Percentiles rank a stretch among this genome's conserved stretches.
phyloP scores from a whole-genome alignment of 2,888 invertebrate genomes.

The Blastobasis lacticolella region DNA sequence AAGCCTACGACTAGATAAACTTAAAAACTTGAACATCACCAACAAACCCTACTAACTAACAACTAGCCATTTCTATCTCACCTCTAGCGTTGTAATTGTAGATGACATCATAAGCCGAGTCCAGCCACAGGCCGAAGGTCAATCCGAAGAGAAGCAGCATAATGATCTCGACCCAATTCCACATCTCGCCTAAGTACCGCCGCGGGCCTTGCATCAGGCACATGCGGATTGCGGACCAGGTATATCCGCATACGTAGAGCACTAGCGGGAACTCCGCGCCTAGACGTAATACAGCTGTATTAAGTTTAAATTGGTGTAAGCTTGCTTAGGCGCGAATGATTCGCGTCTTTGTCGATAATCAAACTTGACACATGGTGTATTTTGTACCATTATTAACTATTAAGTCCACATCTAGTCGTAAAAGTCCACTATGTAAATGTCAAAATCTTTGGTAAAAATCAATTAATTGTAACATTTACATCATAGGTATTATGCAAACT shows the following conservation, averaged over 20 bases:
- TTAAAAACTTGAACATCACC: no score
- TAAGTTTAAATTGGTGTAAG: no score
- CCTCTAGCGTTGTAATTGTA: not conserved
- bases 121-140: conserved; percentile 78
- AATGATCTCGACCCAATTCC: conserved; percentile 78
- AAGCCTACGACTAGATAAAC: no score
- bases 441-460: no score
- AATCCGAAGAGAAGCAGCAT: conserved; percentile 73
- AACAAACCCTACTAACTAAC: not conserved
- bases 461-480: no score
- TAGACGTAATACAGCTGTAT: conserved; percentile 6
- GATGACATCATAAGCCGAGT: conserved; percentile 66
- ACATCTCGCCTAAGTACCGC: conserved; percentile 71
- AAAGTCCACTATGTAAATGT: no score
- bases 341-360: no score
- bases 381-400: no score
- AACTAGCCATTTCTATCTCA: not conserved
- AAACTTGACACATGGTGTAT: no score
- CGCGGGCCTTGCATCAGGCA: conserved; percentile 71
- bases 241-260: conserved; percentile 70
- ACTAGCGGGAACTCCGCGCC: conserved; percentile 47
- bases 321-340: no score
- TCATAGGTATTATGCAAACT: no score
- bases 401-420: no score
- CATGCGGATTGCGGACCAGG: conserved; percentile 72